Evolutionary conservation across 2,113 vertebrate species (phyloP), one percentile per base, ranked within the genome.

Genomic region (Cyphomyrus plagiostoma): DNA sequence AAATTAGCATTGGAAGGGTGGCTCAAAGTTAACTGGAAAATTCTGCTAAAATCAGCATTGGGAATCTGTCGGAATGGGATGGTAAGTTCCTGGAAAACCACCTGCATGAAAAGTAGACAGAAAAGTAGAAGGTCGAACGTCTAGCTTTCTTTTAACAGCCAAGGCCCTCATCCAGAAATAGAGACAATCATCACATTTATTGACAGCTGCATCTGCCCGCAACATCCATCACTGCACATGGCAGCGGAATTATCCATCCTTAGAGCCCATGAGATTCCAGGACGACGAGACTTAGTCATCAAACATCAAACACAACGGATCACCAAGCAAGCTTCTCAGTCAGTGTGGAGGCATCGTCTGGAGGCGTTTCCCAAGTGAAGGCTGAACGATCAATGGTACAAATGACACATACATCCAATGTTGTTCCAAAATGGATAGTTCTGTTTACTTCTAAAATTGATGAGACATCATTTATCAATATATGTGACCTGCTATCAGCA

Each of bases 1-100:
- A 86, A 30, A 91, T 91, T 52, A 92, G 70, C 85, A 92, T 93
- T 50, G 80, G 58, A 48, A 3, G 52, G 86, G 82, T 87, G 86
- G 90, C 88, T 88, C 42, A 86, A 90, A 89, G 87, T 89, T 46
- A 87, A 46, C 56, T 15, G 23, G 17, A 19, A 58, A 23, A 45
- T 48, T 23, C 23, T 58, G 90, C 87, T 88, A 89, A 92, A 90
- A 77, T 83, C 0, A 26, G 10, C 2, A 84, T 0, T 8, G 42
- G 5, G 39, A 7, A 39, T 58, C 50, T 42, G 17, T 7, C 10
- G 30, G 35, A 80, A 80, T 19, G 30, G 17, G 35, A 80, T 0
- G 30, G 30, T 42, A 42, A 77, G 30, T 39, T 77, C 70, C 70
- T 39, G 70, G 35, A 4, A 39, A 77, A 80, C 74, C 74, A 70